A percentile compares a stretch with the other conserved stretches of the same genome.
Conservation (phyloP, 2,797 vertebrate genomes). For the Eurystomus glaucurus region DNA sequence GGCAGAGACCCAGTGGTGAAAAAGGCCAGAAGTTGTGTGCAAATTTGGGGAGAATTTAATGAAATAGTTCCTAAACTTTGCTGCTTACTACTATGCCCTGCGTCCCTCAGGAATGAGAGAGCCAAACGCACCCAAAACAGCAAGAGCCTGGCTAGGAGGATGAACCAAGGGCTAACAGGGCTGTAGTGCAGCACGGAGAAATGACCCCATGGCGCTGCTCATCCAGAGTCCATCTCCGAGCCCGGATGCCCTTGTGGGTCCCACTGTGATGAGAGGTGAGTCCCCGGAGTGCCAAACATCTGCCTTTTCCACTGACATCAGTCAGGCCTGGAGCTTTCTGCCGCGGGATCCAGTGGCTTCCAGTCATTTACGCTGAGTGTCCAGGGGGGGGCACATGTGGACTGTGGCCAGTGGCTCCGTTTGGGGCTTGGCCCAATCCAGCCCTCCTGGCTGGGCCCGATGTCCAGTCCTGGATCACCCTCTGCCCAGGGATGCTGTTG, state of each 20-base stretch:
- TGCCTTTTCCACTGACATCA: background rate
- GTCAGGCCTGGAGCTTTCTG: background rate
- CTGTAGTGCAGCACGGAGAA: rapidly evolving
- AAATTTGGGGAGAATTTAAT: background rate
- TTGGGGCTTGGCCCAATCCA: background rate
- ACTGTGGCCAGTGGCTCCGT: background rate
- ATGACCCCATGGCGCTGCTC: rapidly evolving
- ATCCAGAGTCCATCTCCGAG: rapidly evolving
- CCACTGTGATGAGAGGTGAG: rapidly evolving
- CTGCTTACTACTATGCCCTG: background rate
- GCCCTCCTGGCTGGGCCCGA: rapidly evolving
- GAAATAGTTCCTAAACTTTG: rapidly evolving
- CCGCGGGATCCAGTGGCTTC: rapidly evolving
- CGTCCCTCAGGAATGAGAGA: rapidly evolving
- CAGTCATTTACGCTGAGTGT: background rate
- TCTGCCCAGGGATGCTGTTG: background rate
- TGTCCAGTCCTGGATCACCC: rapidly evolving
- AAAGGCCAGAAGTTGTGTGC: background rate
- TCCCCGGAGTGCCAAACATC: background rate
- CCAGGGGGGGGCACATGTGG: conserved; percentile 69
- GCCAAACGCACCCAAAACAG: rapidly evolving
- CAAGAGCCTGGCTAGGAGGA: background rate
- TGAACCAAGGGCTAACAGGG: background rate
- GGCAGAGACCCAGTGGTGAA: rapidly evolving
- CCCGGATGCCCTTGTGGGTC: background rate